These are phyloP conservation scores for Brevimyrus niger DNA, from an alignment of 2,113 vertebrate genomes.

Conservation along the genomic window DNA sequence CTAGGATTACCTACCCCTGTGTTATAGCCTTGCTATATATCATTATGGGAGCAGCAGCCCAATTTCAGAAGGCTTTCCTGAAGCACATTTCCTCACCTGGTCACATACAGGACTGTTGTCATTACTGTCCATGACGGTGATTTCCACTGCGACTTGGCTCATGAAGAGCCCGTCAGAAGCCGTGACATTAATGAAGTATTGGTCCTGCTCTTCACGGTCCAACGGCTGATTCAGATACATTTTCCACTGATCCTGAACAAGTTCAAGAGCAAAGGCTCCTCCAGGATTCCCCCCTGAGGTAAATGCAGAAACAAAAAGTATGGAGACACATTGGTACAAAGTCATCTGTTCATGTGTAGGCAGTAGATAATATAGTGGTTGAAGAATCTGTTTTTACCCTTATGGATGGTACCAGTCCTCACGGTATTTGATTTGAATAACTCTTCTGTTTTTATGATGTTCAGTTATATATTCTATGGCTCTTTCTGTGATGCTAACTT, in stretches of 20 bases:
- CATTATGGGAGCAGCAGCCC: not conserved
- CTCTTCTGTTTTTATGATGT: too few relatives aligned
- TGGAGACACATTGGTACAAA: not conserved
- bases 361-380: not conserved
- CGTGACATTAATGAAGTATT: conserved; percentile 87
- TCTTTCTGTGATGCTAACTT: too few relatives aligned
- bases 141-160: conserved; percentile 77
- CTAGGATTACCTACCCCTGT: not conserved
- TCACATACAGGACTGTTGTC: conserved; percentile 90
- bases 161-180: conserved; percentile 89
- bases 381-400: not conserved
- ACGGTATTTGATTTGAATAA: not conserved
- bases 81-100: conserved; percentile 60
- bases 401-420: not conserved
- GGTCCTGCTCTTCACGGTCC: conserved; percentile 87
- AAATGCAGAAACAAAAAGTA: not conserved
- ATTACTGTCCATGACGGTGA: conserved; percentile 82
- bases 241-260: conserved; percentile 89
- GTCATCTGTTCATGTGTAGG: not conserved
- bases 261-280: conserved; percentile 80
- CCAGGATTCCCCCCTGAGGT: conserved; percentile 76
- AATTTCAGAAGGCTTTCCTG: not conserved
- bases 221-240: conserved; percentile 84
- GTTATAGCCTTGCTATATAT: not conserved
- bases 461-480: too few relatives aligned